Conservation (phyloP, 2,888 invertebrate species). For the Tinea pellionella region DNA sequence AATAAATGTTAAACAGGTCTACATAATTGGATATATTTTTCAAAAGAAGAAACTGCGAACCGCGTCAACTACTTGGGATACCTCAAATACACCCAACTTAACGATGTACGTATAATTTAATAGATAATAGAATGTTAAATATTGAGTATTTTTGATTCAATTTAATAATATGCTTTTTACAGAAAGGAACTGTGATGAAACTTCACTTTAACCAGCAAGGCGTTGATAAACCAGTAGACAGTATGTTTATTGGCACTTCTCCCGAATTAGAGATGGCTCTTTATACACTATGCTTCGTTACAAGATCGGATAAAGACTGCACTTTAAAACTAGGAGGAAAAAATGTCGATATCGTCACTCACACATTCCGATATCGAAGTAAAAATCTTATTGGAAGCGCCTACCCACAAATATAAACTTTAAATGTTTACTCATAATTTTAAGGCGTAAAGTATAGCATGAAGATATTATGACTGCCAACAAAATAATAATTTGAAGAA, state of each 20-base stretch:
- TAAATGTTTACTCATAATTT: not conserved
- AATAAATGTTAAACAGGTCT: constrained; percentile 63
- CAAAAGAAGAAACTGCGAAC: constrained; percentile 78
- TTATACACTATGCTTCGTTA: constrained; percentile 87
- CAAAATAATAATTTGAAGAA: too few relatives aligned
- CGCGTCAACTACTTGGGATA: constrained; percentile 84
- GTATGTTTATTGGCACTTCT: constrained; percentile 85
- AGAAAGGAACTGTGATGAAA: constrained; percentile 84
- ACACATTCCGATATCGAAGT: constrained; percentile 79
- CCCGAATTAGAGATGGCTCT: constrained; percentile 93
- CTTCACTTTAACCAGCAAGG: constrained; percentile 78
- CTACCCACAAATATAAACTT: constrained; percentile 79
- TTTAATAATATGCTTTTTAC: constrained; percentile 23
- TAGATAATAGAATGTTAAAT: too few relatives aligned
- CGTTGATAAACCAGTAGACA: constrained; percentile 80
- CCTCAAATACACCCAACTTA: constrained; percentile 76
- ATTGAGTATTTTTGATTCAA: not conserved
- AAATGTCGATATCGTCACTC: constrained; percentile 78
- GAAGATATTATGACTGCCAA: constrained; percentile 16
- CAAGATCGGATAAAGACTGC: constrained; percentile 80
- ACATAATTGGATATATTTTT: constrained; percentile 92
- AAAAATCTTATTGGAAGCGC: constrained; percentile 85
- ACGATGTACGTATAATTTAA: constrained; percentile 69
- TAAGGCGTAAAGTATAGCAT: not conserved
- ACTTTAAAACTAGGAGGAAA: constrained; percentile 78